phyloP scores from a whole-genome alignment of 1,140 invertebrate genomes.

The Trichonephila inaurata region DNA sequence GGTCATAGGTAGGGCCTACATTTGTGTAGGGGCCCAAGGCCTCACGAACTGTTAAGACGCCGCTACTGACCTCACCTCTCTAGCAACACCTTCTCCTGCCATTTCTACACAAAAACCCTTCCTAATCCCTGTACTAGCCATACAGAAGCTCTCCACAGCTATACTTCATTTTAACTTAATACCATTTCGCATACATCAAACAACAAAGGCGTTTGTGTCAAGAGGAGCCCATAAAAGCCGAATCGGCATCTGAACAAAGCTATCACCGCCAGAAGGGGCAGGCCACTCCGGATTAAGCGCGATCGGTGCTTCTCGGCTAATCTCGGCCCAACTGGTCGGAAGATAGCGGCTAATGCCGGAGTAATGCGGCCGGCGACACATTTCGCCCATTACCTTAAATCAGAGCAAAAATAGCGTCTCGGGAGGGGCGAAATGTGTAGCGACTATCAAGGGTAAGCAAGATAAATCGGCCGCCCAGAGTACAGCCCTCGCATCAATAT shows the following conservation, averaged over 20 bases:
- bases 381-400: conserved; percentile 72
- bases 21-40: too few species aligned
- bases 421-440: conserved; percentile 41
- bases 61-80: too few species aligned
- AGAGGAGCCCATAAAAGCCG: not conserved
- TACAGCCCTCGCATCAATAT: conserved; percentile 65
- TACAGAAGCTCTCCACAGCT: not conserved
- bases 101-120: not conserved
- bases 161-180: not conserved
- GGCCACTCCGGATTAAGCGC: conserved; percentile 20
- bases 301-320: not conserved
- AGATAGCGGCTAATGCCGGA: conserved; percentile 56
- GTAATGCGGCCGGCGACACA: conserved; percentile 58
- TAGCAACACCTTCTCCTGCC: too few species aligned
- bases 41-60: too few species aligned
- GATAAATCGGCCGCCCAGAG: conserved; percentile 66
- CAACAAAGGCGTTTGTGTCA: not conserved
- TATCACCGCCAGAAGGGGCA: not conserved
- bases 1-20: too few species aligned
- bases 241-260: conserved; percentile 19
- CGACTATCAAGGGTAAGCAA: conserved; percentile 70
- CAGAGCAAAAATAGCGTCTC: conserved; percentile 70
- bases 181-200: not conserved
- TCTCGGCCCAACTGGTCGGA: conserved; percentile 20
- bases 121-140: not conserved